These are phyloP conservation scores for Hesperia comma DNA, from an alignment of 2,888 invertebrate species.

Conservation along the genomic window DNA sequence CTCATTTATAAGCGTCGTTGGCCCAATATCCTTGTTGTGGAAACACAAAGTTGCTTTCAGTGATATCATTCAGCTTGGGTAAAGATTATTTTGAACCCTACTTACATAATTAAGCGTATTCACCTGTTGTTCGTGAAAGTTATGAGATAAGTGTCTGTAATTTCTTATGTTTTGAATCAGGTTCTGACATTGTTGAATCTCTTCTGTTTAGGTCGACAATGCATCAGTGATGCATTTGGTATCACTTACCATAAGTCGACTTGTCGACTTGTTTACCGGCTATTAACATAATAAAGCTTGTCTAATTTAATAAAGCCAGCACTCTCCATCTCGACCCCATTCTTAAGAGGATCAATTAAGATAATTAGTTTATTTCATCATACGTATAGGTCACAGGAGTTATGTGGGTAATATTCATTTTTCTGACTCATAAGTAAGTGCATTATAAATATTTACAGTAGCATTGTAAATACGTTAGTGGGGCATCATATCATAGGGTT, in stretches of 20 bases:
- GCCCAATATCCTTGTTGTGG: background rate
- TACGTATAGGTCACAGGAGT: slow-evolving; percentile 18
- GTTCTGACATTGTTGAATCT: too few species aligned
- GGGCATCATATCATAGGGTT: too few species aligned
- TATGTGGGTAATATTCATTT: slow-evolving; percentile 23
- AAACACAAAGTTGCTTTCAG: slow-evolving; percentile 1
- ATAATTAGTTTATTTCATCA: slow-evolving; percentile 35
- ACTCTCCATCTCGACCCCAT: slow-evolving; percentile 27
- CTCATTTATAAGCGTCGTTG: slow-evolving; percentile 1
- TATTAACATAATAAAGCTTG: background rate
- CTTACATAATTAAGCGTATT: too few species aligned
- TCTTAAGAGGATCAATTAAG: slow-evolving; percentile 34
- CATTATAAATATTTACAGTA: too few species aligned
- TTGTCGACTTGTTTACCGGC: too few species aligned
- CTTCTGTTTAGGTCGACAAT: too few species aligned
- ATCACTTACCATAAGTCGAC: too few species aligned
- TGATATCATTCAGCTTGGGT: background rate
- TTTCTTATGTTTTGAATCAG: too few species aligned
- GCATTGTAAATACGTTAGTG: too few species aligned
- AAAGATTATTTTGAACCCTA: background rate
- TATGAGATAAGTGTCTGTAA: too few species aligned
- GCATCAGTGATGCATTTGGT: too few species aligned
- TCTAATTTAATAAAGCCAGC: slow-evolving; percentile 29
- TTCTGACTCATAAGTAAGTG: background rate
- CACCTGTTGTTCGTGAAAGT: too few species aligned